These are phyloP conservation scores for Altica lythri DNA, from an alignment of 2,888 invertebrate genomes.

Conservation along the genomic window DNA sequence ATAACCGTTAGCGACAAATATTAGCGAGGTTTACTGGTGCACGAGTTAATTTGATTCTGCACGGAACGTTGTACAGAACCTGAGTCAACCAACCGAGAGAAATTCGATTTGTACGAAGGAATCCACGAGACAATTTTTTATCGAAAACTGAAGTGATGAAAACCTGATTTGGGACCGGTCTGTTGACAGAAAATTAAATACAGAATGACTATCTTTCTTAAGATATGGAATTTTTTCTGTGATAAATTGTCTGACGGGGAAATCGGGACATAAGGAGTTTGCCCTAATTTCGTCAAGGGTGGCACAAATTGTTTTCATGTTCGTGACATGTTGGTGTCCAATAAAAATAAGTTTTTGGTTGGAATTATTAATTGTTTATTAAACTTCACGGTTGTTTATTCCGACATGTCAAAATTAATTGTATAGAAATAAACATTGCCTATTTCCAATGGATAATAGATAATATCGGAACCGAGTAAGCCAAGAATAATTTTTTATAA, in stretches of 20 bases:
- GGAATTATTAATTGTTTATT: not conserved
- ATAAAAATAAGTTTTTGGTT: not conserved
- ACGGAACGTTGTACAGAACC: conserved; percentile 23
- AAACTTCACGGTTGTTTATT: not conserved
- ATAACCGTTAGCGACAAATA: conserved; percentile 23
- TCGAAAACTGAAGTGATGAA: conserved; percentile 19
- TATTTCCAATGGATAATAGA: no score
- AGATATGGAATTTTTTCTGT: conserved; percentile 11
- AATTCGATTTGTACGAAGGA: conserved; percentile 19
- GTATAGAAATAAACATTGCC: no score
- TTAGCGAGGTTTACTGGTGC: conserved; percentile 18
- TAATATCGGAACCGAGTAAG: no score
- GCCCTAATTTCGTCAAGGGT: not conserved
- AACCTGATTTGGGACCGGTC: conserved; percentile 17
- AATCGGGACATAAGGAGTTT: not conserved
- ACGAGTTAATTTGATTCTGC: conserved; percentile 17
- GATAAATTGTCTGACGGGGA: conserved; percentile 8
- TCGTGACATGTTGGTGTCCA: not conserved
- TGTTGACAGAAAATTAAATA: conserved; percentile 21
- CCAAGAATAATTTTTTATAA: no score
- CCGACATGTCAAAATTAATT: not conserved
- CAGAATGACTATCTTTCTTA: conserved; percentile 11
- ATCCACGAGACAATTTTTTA: conserved; percentile 23
- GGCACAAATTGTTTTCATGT: not conserved
- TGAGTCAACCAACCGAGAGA: conserved; percentile 12